These are phyloP conservation scores for Danio aesculapii DNA, from an alignment of 2,797 vertebrate genomes.

Conservation along the genomic window DNA sequence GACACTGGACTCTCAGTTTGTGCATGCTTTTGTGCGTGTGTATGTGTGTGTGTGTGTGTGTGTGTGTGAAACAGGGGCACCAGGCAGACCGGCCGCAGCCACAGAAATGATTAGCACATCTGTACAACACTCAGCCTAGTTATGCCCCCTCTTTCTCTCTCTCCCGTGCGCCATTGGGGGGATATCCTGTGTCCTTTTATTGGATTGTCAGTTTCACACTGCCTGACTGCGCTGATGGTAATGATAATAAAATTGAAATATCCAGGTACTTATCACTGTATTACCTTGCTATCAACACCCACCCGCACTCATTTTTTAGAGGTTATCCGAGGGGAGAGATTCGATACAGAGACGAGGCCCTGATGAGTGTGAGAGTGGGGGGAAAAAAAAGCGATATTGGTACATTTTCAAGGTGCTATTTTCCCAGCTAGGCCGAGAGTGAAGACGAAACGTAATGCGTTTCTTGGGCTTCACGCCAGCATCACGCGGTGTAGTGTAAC, in stretches of 20 bases:
- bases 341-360: conserved; percentile 60
- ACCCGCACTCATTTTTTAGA: conserved; percentile 74
- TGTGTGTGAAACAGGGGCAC: conserved; percentile 47
- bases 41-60: conserved; percentile 33
- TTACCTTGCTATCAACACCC: conserved; percentile 81
- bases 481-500: conserved; percentile 74
- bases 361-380: conserved; percentile 38
- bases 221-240: conserved; percentile 75
- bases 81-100: conserved; percentile 57
- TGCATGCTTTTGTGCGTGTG: conserved; percentile 35
- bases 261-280: conserved; percentile 81
- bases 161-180: conserved; percentile 60
- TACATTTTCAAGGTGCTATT: conserved; percentile 71
- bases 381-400: conserved; percentile 58
- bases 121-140: conserved; percentile 62
- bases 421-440: conserved; percentile 56
- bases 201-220: conserved; percentile 79
- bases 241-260: conserved; percentile 85
- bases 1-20: conserved; percentile 54
- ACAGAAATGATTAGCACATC: conserved; percentile 63
- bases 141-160: conserved; percentile 39
- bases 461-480: conserved; percentile 73
- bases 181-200: conserved; percentile 79
- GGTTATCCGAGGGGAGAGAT: conserved; percentile 61
- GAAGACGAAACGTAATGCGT: conserved; percentile 71